Percentiles rank a stretch among this genome's conserved stretches.
Evolutionary conservation across 2,797 vertebrate species (phyloP).

Genomic region (Odontamblyopus lacepedii): DNA sequence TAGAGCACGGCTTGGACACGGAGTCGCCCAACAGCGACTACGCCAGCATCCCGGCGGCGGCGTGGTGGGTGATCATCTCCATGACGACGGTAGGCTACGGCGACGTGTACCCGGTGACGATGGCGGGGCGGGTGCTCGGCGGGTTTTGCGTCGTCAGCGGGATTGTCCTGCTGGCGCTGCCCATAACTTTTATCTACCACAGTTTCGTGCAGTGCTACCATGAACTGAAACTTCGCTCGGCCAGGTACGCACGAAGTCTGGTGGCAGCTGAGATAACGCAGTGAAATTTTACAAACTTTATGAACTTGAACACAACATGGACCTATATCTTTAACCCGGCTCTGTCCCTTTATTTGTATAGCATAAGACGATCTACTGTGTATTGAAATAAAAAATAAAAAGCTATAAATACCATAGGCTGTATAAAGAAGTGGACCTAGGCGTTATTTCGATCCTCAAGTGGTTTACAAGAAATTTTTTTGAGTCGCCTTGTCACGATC

Average conservation of each 20-base stretch:
- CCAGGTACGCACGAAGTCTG: conserved; percentile 85
- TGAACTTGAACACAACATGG: conserved; percentile 3
- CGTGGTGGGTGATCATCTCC: conserved; percentile 99
- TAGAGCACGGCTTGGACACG: conserved; percentile 95
- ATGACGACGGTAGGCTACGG: conserved; percentile 99
- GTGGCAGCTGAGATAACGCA: conserved; percentile 86
- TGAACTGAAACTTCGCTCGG: conserved; percentile 94
- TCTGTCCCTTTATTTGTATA: background rate
- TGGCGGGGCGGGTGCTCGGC: conserved; percentile 94
- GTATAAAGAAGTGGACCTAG: no score
- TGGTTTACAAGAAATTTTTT: no score
- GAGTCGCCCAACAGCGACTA: conserved; percentile 91
- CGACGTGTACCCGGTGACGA: conserved; percentile 96
- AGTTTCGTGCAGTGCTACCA: conserved; percentile 99
- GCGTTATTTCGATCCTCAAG: no score
- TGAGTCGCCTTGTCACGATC: no score
- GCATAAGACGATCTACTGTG: conserved; percentile 3
- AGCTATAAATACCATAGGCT: no score
- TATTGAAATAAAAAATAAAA: background rate
- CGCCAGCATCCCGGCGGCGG: conserved; percentile 95
- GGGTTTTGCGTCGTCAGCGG: conserved; percentile 98
- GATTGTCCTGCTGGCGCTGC: conserved; percentile 94
- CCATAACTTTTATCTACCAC: conserved; percentile 99
- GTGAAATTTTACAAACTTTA: conserved; percentile 56
- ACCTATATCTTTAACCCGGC: background rate